Evolutionary conservation across 2,888 invertebrate species (phyloP).

Genomic region (Epirrhoe tristata): DNA sequence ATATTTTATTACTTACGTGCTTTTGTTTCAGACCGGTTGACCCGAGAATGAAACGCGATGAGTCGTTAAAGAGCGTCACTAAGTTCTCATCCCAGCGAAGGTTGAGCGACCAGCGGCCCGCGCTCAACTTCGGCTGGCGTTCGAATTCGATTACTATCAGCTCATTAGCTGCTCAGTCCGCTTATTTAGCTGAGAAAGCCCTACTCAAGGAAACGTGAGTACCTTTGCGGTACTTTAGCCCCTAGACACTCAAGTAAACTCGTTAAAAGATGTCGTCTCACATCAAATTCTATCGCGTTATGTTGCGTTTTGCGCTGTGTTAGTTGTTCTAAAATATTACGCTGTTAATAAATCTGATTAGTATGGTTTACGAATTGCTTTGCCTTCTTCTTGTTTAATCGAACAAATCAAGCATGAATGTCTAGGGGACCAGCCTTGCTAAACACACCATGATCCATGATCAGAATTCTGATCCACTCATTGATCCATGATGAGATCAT

Average conservation of each 20-base stretch:
- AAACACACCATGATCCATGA: background rate
- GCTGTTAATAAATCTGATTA: no score
- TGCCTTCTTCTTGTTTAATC: background rate
- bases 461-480: background rate
- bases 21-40: constrained; percentile 65
- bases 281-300: no score
- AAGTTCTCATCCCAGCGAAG: constrained; percentile 53
- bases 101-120: constrained; percentile 46
- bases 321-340: no score
- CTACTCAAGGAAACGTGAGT: constrained; percentile 61
- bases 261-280: background rate
- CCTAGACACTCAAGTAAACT: background rate
- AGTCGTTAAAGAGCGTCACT: constrained; percentile 67
- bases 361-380: background rate
- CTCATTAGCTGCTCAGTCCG: constrained; percentile 65
- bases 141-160: constrained; percentile 73
- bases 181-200: constrained; percentile 62
- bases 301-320: no score
- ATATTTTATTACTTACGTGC: background rate
- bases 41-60: constrained; percentile 81
- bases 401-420: background rate
- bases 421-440: constrained; percentile 9
- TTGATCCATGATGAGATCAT: background rate
- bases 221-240: constrained; percentile 15
- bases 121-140: constrained; percentile 61